Evolutionary conservation across 2,888 invertebrate genomes (phyloP).

Genomic region (Tuta absoluta): DNA sequence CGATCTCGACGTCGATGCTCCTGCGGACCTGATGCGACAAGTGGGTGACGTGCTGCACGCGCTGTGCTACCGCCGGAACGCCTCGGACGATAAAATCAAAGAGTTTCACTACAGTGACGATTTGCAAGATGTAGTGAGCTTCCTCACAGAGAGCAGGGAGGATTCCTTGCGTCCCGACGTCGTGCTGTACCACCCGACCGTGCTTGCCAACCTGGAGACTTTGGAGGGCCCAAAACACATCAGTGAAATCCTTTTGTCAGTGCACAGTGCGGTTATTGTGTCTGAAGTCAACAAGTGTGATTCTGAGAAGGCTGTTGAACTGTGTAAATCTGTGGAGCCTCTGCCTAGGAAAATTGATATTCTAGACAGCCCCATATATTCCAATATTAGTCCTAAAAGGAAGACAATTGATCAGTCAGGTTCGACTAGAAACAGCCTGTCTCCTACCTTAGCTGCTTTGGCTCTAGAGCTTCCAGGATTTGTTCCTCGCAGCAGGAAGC

Average conservation of each 20-base stretch:
- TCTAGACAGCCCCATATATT: constrained; percentile 64
- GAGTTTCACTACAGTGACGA: constrained; percentile 67
- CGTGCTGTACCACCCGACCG: constrained; percentile 73
- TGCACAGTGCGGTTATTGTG: constrained; percentile 40
- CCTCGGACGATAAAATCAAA: constrained; percentile 44
- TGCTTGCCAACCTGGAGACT: constrained; percentile 66
- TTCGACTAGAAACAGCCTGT: constrained; percentile 51
- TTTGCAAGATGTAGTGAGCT: constrained; percentile 60
- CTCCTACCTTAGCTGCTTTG: constrained; percentile 72
- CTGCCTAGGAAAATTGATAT: constrained; percentile 55
- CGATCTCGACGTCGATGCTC: constrained; percentile 45
- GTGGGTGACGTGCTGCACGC: constrained; percentile 57
- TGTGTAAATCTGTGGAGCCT: constrained; percentile 57
- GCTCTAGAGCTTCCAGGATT: constrained; percentile 75
- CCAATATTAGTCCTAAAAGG: constrained; percentile 58
- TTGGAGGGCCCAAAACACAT: constrained; percentile 47
- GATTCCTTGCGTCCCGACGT: constrained; percentile 62
- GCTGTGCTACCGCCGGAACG: constrained; percentile 49
- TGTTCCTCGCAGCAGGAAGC: constrained; percentile 67
- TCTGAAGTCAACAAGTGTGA: constrained; percentile 70
- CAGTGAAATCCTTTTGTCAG: constrained; percentile 55
- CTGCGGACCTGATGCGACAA: constrained; percentile 54
- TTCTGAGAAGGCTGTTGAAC: constrained; percentile 68
- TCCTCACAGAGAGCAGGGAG: constrained; percentile 62
- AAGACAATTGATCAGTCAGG: constrained; percentile 44